Percentiles rank a stretch among this genome's conserved stretches.
These are phyloP conservation scores for Notocelia uddmanniana DNA, from an alignment of 2,888 invertebrate species.

Conservation along the genomic window DNA sequence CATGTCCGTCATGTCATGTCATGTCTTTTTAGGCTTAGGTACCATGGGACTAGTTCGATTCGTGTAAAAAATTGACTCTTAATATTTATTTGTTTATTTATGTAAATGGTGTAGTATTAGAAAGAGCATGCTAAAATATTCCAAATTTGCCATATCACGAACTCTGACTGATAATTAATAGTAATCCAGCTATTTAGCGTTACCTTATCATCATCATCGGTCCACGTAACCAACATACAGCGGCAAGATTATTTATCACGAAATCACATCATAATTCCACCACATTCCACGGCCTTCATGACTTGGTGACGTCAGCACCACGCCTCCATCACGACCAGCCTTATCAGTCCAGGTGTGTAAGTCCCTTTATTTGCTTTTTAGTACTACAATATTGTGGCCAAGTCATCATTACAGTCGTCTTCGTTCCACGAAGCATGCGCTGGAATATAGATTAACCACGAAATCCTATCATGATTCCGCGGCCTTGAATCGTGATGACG, in stretches of 20 bases:
- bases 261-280: conserved; percentile 10
- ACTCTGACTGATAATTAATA: no score
- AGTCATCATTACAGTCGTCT: no score
- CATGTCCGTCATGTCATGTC: no score
- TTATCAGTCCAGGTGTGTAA: background rate
- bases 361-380: background rate
- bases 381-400: no score
- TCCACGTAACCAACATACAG: background rate
- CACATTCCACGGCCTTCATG: conserved; percentile 7
- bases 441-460: background rate
- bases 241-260: background rate
- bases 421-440: no score
- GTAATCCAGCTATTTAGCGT: background rate
- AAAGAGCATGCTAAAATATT: no score
- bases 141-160: no score
- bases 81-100: no score
- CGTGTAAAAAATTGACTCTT: no score
- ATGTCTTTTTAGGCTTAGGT: no score
- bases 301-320: conserved; percentile 39
- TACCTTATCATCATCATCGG: background rate
- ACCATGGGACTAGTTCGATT: no score
- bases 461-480: background rate
- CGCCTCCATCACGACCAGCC: conserved; percentile 49
- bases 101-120: no score
- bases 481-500: background rate